These are phyloP conservation scores for Perdix hodgsoniae DNA, from an alignment of 2,797 vertebrate genomes.

Conservation along the genomic window DNA sequence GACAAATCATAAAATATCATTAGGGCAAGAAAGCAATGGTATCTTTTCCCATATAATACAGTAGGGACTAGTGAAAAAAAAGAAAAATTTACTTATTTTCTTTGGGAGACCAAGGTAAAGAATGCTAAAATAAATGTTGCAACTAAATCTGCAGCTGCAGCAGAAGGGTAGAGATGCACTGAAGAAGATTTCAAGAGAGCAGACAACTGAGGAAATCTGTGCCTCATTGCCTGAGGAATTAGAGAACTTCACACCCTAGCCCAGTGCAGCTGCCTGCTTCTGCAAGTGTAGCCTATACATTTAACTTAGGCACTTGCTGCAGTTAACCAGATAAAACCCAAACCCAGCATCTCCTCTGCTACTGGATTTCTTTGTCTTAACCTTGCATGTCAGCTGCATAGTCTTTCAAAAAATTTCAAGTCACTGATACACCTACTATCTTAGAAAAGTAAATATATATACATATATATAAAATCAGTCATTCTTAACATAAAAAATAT, in stretches of 20 bases:
- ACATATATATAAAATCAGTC: neutral
- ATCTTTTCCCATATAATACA: neutral
- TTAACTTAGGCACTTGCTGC: neutral
- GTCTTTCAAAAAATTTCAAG: neutral
- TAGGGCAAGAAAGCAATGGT: neutral
- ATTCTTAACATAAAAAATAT: neutral
- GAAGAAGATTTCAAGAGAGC: neutral
- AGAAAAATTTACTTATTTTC: neutral
- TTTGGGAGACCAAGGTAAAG: neutral
- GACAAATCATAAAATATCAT: neutral
- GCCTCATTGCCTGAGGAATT: neutral
- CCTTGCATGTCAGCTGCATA: neutral
- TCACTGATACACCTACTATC: neutral
- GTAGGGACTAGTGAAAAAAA: neutral
- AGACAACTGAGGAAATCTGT: neutral
- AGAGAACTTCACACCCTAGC: conserved; percentile 7
- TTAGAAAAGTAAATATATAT: neutral
- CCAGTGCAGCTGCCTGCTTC: neutral
- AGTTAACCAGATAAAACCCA: neutral
- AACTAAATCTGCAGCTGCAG: neutral
- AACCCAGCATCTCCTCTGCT: neutral
- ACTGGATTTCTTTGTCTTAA: neutral
- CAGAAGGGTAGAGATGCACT: neutral
- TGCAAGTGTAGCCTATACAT: neutral
- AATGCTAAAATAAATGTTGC: neutral